phyloP scores from a whole-genome alignment of 2,888 invertebrate genomes.

The Saturnia japonica region DNA sequence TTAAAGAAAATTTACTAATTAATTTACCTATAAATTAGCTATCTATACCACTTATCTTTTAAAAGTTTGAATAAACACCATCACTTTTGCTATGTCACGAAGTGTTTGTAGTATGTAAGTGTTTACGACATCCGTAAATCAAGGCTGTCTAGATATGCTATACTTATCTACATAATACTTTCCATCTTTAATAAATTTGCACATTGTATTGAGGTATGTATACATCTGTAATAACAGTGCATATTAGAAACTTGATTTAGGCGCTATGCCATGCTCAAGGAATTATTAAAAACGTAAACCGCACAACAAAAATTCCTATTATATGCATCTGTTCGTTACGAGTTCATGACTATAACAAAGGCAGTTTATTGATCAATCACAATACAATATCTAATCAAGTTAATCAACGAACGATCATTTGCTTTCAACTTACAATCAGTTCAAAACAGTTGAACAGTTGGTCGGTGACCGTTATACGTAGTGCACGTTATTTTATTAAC shows the following conservation, averaged over 20 bases:
- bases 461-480: slow-evolving; percentile 58
- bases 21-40: too few species aligned
- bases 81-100: background rate
- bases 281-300: too few species aligned
- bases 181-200: background rate
- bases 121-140: background rate
- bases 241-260: background rate
- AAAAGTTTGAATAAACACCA: background rate
- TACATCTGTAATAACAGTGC: background rate
- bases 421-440: slow-evolving; percentile 43
- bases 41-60: too few species aligned
- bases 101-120: background rate
- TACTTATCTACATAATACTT: background rate
- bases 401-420: slow-evolving; percentile 46
- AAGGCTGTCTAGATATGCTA: background rate
- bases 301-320: too few species aligned
- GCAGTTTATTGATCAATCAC: slow-evolving; percentile 55
- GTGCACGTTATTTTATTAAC: slow-evolving; percentile 38
- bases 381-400: slow-evolving; percentile 58
- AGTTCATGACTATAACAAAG: slow-evolving; percentile 41
- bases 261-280: too few species aligned
- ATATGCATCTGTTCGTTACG: background rate
- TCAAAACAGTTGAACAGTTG: slow-evolving; percentile 45
- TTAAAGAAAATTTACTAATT: too few species aligned
- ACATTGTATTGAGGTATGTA: background rate